phyloP scores from a whole-genome alignment of 2,797 vertebrate species.

The Bradypodion pumilum region DNA sequence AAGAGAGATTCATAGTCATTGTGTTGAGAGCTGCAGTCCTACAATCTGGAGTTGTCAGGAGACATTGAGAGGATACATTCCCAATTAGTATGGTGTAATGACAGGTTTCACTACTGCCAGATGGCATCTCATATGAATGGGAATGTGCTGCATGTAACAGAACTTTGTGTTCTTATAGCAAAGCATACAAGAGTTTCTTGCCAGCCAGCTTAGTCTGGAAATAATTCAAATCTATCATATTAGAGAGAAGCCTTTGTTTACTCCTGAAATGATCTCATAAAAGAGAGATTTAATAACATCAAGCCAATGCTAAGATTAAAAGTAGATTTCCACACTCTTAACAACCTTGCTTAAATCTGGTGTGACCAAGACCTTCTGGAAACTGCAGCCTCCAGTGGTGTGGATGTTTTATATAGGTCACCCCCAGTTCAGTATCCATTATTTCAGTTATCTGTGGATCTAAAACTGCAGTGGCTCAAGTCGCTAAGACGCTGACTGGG shows the following conservation, averaged over 20 bases:
- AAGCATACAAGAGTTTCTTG: neutral
- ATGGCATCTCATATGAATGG: neutral
- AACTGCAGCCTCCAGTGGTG: no score
- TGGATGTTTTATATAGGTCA: no score
- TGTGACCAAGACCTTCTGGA: neutral
- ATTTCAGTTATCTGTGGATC: no score
- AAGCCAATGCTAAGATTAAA: neutral
- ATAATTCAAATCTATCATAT: neutral
- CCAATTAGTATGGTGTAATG: neutral
- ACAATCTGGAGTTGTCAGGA: neutral
- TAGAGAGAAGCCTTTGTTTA: neutral
- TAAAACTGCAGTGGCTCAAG: no score
- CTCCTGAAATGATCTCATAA: neutral
- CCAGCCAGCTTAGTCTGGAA: neutral
- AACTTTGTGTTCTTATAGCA: neutral
- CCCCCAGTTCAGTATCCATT: no score
- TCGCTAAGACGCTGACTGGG: no score
- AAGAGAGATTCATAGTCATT: neutral
- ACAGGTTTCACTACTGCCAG: no score
- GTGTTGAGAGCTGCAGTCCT: neutral
- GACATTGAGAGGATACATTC: neutral
- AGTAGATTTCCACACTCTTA: neutral
- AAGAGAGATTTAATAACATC: neutral
- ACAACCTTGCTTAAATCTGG: no score
- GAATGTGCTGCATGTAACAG: neutral